These are phyloP conservation scores for Myotis daubentonii DNA, from an alignment of 2,797 vertebrate genomes.

Conservation along the genomic window DNA sequence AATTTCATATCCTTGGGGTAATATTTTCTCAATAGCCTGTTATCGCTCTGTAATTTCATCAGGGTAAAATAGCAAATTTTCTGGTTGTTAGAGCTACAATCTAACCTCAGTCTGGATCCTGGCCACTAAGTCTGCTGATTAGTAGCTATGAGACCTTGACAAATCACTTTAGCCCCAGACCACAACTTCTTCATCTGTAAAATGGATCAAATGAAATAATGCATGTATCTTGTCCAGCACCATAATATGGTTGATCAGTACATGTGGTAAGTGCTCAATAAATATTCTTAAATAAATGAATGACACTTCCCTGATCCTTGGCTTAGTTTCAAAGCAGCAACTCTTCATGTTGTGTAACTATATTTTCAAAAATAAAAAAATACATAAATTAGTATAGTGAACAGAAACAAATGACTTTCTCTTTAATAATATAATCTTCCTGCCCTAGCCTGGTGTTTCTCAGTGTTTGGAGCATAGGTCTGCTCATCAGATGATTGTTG, in stretches of 20 bases:
- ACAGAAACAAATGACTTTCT: constrained; percentile 6
- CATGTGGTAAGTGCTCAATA: not conserved
- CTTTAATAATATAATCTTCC: not conserved
- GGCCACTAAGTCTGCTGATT: not conserved
- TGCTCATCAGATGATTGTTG: no score
- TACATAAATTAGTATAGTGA: not conserved
- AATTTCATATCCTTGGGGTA: not conserved
- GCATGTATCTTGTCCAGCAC: not conserved
- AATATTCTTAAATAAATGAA: not conserved
- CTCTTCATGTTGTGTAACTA: not conserved
- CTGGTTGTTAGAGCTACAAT: not conserved
- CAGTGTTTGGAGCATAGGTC: no score
- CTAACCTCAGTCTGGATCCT: not conserved
- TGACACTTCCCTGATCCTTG: not conserved
- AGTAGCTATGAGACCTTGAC: not conserved
- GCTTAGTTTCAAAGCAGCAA: not conserved
- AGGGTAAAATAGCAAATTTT: not conserved
- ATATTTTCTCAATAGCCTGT: not conserved
- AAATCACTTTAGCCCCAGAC: not conserved
- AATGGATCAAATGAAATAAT: constrained; percentile 22
- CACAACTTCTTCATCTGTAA: not conserved
- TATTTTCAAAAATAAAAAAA: not conserved
- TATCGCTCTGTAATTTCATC: not conserved
- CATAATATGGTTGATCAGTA: not conserved
- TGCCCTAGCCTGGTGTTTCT: not conserved